A percentile compares a stretch with the other conserved stretches of the same genome.
Evolutionary conservation across 2,797 vertebrate species (phyloP).

Genomic region (Synaphobranchus kaupii): DNA sequence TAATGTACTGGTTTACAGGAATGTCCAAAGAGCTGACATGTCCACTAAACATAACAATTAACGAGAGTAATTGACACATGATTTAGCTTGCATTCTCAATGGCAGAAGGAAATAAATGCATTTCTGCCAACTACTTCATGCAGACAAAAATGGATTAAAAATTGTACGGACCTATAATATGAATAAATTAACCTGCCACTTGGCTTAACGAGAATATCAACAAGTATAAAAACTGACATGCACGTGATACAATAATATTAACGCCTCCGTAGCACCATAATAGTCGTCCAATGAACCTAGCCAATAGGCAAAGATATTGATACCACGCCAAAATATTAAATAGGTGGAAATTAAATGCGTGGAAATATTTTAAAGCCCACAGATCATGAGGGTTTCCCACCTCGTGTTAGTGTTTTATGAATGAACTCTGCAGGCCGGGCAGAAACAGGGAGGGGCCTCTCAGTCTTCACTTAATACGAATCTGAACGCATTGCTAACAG

Average conservation of each 20-base stretch:
- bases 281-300: background rate
- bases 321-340: background rate
- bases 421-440: constrained; percentile 23
- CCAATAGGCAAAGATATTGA: background rate
- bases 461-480: background rate
- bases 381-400: background rate
- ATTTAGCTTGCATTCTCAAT: background rate
- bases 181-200: background rate
- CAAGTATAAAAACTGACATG: background rate
- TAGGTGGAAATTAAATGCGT: background rate
- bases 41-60: background rate
- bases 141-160: background rate
- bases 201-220: background rate
- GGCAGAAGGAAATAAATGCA: background rate
- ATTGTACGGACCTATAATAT: background rate
- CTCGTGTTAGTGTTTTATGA: constrained; percentile 22
- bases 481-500: background rate
- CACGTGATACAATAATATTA: background rate
- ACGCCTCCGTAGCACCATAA: background rate
- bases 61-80: no score
- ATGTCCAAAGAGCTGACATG: background rate
- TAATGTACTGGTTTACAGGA: background rate
- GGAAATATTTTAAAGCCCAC: no score
- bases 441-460: constrained; percentile 26
- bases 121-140: background rate